Percentiles rank a stretch among this genome's conserved stretches.
Conservation (phyloP, 37 sponge, comb jelly and placozoan species). For the Oopsacas minuta region DNA sequence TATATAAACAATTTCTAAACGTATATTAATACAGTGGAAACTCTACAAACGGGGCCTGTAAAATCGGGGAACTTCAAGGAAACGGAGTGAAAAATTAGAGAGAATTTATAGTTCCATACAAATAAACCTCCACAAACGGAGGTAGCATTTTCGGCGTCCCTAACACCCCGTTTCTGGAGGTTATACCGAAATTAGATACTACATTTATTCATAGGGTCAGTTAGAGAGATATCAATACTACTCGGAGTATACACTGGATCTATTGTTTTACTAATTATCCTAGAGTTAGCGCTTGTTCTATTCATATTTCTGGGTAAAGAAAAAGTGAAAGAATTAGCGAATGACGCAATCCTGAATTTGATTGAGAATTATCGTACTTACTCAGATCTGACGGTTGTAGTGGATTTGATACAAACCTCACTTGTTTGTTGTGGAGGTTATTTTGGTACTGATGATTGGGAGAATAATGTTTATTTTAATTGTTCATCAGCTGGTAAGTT, state of each 20-base stretch:
- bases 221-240: background rate
- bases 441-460: background rate
- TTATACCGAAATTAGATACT: no score
- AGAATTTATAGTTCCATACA: no score
- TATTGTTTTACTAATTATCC: background rate
- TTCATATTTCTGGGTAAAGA: conserved; percentile 6
- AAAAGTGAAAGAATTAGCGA: background rate
- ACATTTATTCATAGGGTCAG: background rate
- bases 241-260: background rate
- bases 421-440: background rate
- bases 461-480: background rate
- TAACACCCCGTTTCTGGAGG: no score
- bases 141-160: no score
- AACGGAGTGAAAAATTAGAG: no score
- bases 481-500: background rate
- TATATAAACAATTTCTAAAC: background rate
- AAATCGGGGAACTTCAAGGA: no score
- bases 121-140: no score
- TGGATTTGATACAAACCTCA: conserved; percentile 4
- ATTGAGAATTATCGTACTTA: background rate
- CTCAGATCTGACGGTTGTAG: background rate
- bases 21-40: no score
- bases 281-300: background rate
- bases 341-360: background rate
- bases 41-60: no score